Base-by-base conservation (phyloP, 2,888 invertebrate genomes). In the Drosophila limbata region DNA sequence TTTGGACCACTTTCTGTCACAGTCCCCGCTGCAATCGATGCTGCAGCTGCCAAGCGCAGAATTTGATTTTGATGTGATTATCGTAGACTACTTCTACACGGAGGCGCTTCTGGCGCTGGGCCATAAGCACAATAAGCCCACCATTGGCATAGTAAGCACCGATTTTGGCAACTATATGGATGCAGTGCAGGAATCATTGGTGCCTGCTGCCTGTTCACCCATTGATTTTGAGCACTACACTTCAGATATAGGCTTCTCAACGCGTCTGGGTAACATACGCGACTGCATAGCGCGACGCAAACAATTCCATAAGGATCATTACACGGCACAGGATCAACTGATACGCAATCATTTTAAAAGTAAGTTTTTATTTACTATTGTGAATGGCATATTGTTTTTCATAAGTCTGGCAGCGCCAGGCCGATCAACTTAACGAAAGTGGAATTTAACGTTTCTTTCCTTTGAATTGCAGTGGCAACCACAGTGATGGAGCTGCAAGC, bases 251-350 rank as follows among this genome's bases (percentile, higher is more conserved):
- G 93, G 93, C 28, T 94, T 95, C 76, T 90, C 90, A 72, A 91
- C 93, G 55, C 91, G 95, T 73, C 65, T 94, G 6, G 90, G 93
- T 19, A 95, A 94, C 77, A 91, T 94, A 0, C 92, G 93, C 1
- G 70, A 89, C 1, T 90, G 91, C 13, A 64, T 92, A 13, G 77
- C 88, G 5, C 85, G 92, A 4, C 84, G 92, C 4, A 82, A 89
- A 11, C 88, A 84, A 50, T 86, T 92, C 37, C 73, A 82, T 37
- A 83, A 79, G n/a, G 88, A 89, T 21, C 90, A 91, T 65, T 81
- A 91, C 45, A 83, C 81, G 1, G 90, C 85, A 33, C 93, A 93
- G 64, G 89, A 92, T 37, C 57, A 89, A 48, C 42, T 92, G 2
- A 90, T 91, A 15, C 70, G 71, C n/a, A 91, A 90, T 68, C 88